Evolutionary conservation across 2,888 invertebrate species (phyloP), one percentile per base, ranked within the genome.

Genomic region (Adela reaumurella): DNA sequence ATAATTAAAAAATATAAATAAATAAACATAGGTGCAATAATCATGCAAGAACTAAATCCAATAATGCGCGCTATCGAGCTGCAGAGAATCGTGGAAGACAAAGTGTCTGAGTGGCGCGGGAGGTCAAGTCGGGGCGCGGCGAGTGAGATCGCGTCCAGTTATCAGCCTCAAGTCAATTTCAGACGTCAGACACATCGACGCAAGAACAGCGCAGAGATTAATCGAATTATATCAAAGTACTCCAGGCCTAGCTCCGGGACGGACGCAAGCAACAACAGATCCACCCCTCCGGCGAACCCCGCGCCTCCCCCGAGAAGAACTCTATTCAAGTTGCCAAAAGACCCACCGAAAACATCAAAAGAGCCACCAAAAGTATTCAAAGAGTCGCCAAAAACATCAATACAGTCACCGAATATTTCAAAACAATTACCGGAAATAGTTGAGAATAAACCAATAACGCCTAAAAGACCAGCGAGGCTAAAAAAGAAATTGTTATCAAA

Each of bases 161-260:
- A 78, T 77, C 78, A 76, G 60, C 76, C 73, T 58, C 76, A 74
- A 65, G 67, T 69, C 64, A 70, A 74, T 67, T 78, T 78, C 63
- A 76, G 70, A 60, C 76, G 78, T 57, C 74, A 74, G 65, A 68
- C 70, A 59, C 70, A 77, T 65, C 67, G 74, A 60, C 76, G 78
- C 62, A 78, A 78, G 64, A 77, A 77, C 62, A 74, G 74, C 65
- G 69, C 71, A 62, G 78, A 79, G 73, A 73, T 80, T 64, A 78
- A 78, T 62, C 77, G 72, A 73, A 79, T 79, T 67, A 74, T 78
- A 69, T 69, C 77, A 64, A 80, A 79, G 66, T 79, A 79, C 64
- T 78, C 79, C 50, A 71, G 64, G 59, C 67, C 72, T 55, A 68
- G 64, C 59, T 70, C 67, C 64, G 68, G 71, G 62, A 56, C 72